Base-by-base conservation (phyloP, 2,888 invertebrate species). In the Ectobius pallidus region DNA sequence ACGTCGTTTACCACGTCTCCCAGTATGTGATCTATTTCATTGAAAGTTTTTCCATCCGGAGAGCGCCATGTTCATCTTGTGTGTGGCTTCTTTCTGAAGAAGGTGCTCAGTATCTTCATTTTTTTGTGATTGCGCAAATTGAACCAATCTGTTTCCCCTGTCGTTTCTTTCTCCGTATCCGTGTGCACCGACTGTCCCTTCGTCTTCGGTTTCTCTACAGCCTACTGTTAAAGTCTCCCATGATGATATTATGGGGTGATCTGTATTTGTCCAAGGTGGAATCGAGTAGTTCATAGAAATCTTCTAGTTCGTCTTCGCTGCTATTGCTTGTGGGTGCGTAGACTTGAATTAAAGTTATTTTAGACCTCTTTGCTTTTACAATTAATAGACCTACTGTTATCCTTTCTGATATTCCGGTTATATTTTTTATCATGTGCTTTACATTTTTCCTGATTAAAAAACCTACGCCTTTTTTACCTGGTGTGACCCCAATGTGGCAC, bases 221-320 rank as follows among this genome's bases (percentile, higher is more conserved):
- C 14, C 39, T 39, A 39, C 39, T n/a, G n/a, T n/a, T n/a, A n/a
- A n/a, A n/a, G n/a, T n/a, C n/a, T n/a, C n/a, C n/a, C n/a, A n/a
- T n/a, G n/a, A 49, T n/a, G 49, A 49, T 14, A 18, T 49, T 49
- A 6, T 14, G 7, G 6, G 39, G 39, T 14, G 39, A 39, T 39
- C 49, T 49, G n/a, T 49, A 49, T 49, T 49, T n/a, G 6, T n/a
- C 18, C 49, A 14, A n/a, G 4, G 49, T 49, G 49, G n/a, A 4
- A 14, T 49, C 49, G 11, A 61, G 27, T 30, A 61, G 16, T 27
- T 61, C 61, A 25, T 30, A 61, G 27, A 61, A 61, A 61, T 61
- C 61, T 27, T 61, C 32, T 27, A 61, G 22, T 61, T 27, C 32
- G 11, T 61, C 32, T 61, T 61, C 30, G 32, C 61, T 61, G 27